These are phyloP conservation scores for Cairina moschata DNA, from an alignment of 2,113 vertebrate species.

Conservation along the genomic window DNA sequence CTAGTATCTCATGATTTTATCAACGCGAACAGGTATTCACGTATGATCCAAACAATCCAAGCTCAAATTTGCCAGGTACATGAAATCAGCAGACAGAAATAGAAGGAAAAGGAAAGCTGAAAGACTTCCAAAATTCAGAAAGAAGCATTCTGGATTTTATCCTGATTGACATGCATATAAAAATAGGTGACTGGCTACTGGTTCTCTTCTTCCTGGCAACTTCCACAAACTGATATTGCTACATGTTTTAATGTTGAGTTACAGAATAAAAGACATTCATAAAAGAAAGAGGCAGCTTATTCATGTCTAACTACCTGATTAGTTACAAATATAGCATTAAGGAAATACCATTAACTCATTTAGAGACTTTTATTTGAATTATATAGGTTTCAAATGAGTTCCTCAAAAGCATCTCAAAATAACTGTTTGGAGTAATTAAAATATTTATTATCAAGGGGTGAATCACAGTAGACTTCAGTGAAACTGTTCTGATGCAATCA, in stretches of 20 bases:
- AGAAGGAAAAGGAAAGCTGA: background rate
- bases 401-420: background rate
- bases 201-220: background rate
- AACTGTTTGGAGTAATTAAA: background rate
- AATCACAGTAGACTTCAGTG: background rate
- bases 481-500: background rate
- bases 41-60: rapidly evolving
- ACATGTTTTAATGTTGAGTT: background rate
- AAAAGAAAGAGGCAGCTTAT: background rate
- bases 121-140: background rate
- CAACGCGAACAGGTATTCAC: background rate
- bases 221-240: background rate
- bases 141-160: background rate
- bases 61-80: background rate
- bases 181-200: background rate
- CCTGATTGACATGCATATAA: background rate
- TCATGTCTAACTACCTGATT: background rate
- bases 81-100: background rate
- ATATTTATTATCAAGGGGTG: background rate
- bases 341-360: background rate
- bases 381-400: background rate
- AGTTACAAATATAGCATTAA: background rate
- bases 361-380: background rate
- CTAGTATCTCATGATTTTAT: background rate
- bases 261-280: background rate